Evolutionary conservation across 2,888 invertebrate genomes (phyloP), one percentile per base, ranked within the genome.

Genomic region (Agonum fuliginosum): DNA sequence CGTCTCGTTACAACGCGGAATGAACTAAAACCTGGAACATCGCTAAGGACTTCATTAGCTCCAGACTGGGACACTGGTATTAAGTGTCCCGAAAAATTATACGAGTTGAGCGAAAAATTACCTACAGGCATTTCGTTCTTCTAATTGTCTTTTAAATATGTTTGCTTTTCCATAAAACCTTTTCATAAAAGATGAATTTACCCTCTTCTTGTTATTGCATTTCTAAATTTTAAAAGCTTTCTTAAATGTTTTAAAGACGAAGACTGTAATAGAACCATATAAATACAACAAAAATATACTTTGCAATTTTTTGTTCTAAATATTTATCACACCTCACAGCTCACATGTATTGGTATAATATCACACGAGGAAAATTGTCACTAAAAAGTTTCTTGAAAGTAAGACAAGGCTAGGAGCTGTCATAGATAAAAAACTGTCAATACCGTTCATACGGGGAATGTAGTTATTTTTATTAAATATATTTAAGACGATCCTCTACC

Each of bases 1-100:
- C 73, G 73, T 41, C 73, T 73, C 58, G 73, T 73, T 73, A 73
- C 58, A 58, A 22, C 58, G 71, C 27, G 19, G 71, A 46, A 71
- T 71, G 46, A 43, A 71, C 71, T 46, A 48, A 71, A 71, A 46
- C 19, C 20, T 30, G 24, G 17, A 73, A 41, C 73, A 41, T 58
- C 34, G 22, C 24, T 58, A 41, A 54, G 30, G 58, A 73, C 73
- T 73, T 73, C 73, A 73, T 73, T 73, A 73, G 46, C 12, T 24
- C 10, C 10, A 48, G 37, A 37, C 37, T 37, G 37, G 54, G 54
- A 54, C 54, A 54, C 54, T 51, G 12, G 43, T 41, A 69, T 69
- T 41, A 20, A 69, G 34, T 37, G 51, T 51, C 34, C 51, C 37
- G 58, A 58, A 73, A 73, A 58, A 73, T 58, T 73, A 41, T 22